phyloP scores from a whole-genome alignment of 2,113 vertebrate species.

The Megalops atlanticus region DNA sequence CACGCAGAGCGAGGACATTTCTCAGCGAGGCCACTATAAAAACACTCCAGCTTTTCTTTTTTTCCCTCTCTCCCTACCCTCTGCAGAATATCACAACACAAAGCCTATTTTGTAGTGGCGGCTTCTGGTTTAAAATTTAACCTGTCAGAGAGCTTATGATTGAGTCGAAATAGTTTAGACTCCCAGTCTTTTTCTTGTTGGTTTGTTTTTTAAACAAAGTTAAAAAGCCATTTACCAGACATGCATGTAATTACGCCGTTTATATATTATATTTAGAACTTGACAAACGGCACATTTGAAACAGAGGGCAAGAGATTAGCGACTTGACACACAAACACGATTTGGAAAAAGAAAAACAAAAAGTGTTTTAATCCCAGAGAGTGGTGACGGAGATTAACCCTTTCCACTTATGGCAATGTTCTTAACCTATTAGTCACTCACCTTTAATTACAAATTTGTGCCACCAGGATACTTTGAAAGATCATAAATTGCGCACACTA shows the following conservation, averaged over 20 bases:
- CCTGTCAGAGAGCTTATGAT: slow-evolving; percentile 29
- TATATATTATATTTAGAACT: slow-evolving; percentile 39
- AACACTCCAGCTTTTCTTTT: background rate
- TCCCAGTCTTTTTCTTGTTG: slow-evolving; percentile 25
- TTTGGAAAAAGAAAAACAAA: background rate
- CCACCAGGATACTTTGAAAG: background rate
- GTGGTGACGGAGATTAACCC: background rate
- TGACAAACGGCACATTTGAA: slow-evolving; percentile 31
- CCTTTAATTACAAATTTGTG: background rate
- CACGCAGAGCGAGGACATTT: slow-evolving; percentile 6
- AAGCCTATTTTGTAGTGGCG: slow-evolving; percentile 32
- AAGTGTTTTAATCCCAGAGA: background rate
- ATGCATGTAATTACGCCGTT: slow-evolving; percentile 41
- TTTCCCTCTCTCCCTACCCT: slow-evolving; percentile 3
- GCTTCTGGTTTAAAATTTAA: slow-evolving; percentile 34
- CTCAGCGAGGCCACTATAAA: slow-evolving; percentile 14
- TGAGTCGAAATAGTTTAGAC: slow-evolving; percentile 20
- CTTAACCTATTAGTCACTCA: background rate
- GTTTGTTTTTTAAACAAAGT: slow-evolving; percentile 31
- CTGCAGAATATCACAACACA: slow-evolving; percentile 29
- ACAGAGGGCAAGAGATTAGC: slow-evolving; percentile 26
- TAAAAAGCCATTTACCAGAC: slow-evolving; percentile 36
- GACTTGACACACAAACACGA: slow-evolving; percentile 18
- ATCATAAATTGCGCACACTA: background rate
- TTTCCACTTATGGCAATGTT: background rate